Conservation (phyloP, 2,888 invertebrate species). For the Tridacna gigas region DNA sequence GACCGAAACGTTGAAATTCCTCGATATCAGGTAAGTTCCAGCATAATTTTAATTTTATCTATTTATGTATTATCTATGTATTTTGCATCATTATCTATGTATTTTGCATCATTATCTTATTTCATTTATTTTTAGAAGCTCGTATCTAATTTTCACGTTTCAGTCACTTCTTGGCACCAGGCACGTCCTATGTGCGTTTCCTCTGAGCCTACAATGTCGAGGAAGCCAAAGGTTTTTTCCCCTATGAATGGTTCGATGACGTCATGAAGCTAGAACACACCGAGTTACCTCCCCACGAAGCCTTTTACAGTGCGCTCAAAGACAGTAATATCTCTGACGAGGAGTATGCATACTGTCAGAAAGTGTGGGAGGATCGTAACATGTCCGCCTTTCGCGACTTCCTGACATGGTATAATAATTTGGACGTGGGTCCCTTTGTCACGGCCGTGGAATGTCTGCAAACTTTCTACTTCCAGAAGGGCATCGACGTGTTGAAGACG, state of each 20-base stretch:
- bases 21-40: too few relatives aligned
- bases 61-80: too few relatives aligned
- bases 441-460: too few relatives aligned
- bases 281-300: slow-evolving; percentile 22
- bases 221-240: slow-evolving; percentile 48
- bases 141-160: too few relatives aligned
- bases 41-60: too few relatives aligned
- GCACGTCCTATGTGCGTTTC: slow-evolving; percentile 45
- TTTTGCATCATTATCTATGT: too few relatives aligned
- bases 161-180: background rate
- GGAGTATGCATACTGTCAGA: slow-evolving; percentile 31
- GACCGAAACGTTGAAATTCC: background rate
- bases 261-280: slow-evolving; percentile 32
- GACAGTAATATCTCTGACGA: slow-evolving; percentile 22
- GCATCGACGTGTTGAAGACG: slow-evolving; percentile 63
- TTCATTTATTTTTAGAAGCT: too few relatives aligned
- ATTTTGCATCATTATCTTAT: too few relatives aligned
- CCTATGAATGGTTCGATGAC: slow-evolving; percentile 35
- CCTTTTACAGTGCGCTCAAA: slow-evolving; percentile 33
- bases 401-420: slow-evolving; percentile 63
- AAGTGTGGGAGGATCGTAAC: slow-evolving; percentile 54
- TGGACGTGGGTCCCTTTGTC: slow-evolving; percentile 57
- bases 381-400: slow-evolving; percentile 63
- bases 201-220: slow-evolving; percentile 52
- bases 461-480: slow-evolving; percentile 51